These are phyloP conservation scores for Rutpela maculata DNA, from an alignment of 2,888 invertebrate genomes.

Conservation along the genomic window DNA sequence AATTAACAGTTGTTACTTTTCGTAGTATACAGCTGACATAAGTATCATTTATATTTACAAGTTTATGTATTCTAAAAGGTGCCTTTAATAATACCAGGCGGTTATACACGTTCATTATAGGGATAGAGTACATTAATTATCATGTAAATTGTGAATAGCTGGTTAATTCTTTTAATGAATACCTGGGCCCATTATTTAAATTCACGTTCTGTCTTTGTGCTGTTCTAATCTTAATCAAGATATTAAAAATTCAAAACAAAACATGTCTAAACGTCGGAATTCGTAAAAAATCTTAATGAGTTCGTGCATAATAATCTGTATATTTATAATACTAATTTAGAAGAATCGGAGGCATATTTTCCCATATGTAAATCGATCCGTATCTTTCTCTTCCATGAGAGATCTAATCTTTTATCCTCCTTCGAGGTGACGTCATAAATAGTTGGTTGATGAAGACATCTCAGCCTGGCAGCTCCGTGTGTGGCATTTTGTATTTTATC, in stretches of 20 bases:
- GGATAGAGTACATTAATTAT: conserved; percentile 25
- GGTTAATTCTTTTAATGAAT: conserved; percentile 14
- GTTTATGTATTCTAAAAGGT: conserved; percentile 11
- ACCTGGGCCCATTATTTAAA: conserved; percentile 21
- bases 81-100: not conserved
- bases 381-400: conserved; percentile 36
- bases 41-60: conserved; percentile 6
- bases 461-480: conserved; percentile 72
- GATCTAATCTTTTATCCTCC: conserved; percentile 6
- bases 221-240: conserved; percentile 40
- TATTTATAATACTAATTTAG: conserved; percentile 56
- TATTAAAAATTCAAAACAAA: conserved; percentile 44
- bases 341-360: conserved; percentile 50
- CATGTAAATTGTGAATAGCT: conserved; percentile 34
- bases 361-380: conserved; percentile 33
- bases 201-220: conserved; percentile 12
- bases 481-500: conserved; percentile 72
- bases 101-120: not conserved
- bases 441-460: conserved; percentile 74
- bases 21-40: not conserved
- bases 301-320: conserved; percentile 53
- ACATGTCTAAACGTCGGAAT: conserved; percentile 35
- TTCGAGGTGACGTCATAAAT: conserved; percentile 71
- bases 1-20: not conserved
- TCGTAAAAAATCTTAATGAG: conserved; percentile 50